A percentile compares a stretch with the other conserved stretches of the same genome.
Conservation (phyloP, 1,140 invertebrate species). For the Watersipora subatra region DNA sequence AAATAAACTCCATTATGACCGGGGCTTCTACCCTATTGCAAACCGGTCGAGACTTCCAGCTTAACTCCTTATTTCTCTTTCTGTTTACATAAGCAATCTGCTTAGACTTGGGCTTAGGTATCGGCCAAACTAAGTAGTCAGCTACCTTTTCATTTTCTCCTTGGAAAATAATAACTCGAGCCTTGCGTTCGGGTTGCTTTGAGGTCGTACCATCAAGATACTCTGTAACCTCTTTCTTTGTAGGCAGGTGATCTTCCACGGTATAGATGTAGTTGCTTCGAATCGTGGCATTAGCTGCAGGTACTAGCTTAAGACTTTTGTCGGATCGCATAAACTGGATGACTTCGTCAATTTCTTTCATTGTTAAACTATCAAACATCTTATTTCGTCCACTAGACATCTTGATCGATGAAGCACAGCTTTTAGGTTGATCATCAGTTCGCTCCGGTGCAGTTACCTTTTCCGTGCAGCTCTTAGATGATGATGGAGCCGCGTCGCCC, state of each 20-base stretch:
- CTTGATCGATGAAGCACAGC: no score
- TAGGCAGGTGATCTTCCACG: not conserved
- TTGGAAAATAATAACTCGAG: slow-evolving; percentile 22
- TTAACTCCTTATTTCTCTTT: no score
- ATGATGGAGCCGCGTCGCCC: no score
- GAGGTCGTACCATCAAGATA: not conserved
- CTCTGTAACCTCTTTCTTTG: not conserved
- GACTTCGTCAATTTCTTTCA: slow-evolving; percentile 19
- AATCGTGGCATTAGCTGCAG: slow-evolving; percentile 12
- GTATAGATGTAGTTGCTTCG: slow-evolving; percentile 7
- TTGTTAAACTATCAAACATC: no score
- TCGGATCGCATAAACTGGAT: slow-evolving; percentile 19
- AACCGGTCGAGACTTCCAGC: not conserved
- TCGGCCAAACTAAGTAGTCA: slow-evolving; percentile 26
- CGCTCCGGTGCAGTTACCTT: no score
- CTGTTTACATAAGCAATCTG: slow-evolving; percentile 6
- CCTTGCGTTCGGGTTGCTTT: slow-evolving; percentile 15
- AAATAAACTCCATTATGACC: not conserved
- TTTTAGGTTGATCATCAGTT: no score
- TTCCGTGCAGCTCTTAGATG: no score
- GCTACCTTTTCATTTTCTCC: slow-evolving; percentile 21
- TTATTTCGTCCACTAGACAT: no score
- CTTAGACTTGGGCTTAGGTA: slow-evolving; percentile 17
- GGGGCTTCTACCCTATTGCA: not conserved
- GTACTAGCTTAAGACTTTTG: slow-evolving; percentile 16